phyloP scores from a whole-genome alignment of 2,113 vertebrate species.

The Seriola aureovittata region DNA sequence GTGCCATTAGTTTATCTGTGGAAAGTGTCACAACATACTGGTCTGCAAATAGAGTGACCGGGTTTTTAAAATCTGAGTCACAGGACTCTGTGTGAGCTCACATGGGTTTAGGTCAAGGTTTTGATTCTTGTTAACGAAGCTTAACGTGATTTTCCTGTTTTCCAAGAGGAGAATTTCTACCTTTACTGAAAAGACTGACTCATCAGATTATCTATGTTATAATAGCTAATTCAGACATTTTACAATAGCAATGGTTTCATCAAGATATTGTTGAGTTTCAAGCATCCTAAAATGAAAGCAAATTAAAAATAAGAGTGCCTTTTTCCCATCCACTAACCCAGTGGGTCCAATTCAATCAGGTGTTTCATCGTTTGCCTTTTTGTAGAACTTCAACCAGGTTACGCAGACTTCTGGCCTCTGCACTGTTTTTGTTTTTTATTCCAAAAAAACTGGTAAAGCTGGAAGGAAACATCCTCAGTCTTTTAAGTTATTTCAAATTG shows the following conservation, averaged over 20 bases:
- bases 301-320: too few relatives aligned
- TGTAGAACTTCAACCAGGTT: neutral
- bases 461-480: neutral
- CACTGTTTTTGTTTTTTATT: neutral
- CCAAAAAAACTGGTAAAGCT: neutral
- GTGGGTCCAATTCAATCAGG: neutral
- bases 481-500: neutral
- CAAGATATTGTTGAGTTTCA: too few relatives aligned
- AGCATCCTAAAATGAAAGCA: too few relatives aligned
- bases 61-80: conserved; percentile 11
- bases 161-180: neutral
- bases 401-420: neutral
- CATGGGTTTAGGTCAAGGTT: neutral
- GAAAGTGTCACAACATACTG: neutral
- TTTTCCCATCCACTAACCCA: neutral
- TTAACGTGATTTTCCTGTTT: neutral
- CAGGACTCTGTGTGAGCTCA: conserved; percentile 18
- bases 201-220: too few relatives aligned
- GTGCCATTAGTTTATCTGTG: neutral
- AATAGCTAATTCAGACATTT: too few relatives aligned
- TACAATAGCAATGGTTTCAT: too few relatives aligned
- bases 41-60: conserved; percentile 3
- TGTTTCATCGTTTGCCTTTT: neutral
- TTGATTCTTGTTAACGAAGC: neutral
- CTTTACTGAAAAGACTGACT: too few relatives aligned